Evolutionary conservation across 2,888 invertebrate genomes (phyloP), one percentile per base, ranked within the genome.

Genomic region (Cetonia aurata): DNA sequence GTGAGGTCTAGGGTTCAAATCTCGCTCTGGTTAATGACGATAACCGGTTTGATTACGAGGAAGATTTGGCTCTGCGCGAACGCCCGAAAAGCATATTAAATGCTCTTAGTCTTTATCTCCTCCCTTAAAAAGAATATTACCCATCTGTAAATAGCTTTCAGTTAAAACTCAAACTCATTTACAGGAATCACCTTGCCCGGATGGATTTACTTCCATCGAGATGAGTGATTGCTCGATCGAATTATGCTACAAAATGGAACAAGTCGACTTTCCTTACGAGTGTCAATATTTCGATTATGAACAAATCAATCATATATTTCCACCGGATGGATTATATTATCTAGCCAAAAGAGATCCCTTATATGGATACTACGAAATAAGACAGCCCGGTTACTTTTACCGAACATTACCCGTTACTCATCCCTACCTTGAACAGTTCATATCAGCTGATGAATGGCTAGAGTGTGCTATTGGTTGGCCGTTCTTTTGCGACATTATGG

Each of bases 291-390:
- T 50, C 1, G 62, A 65, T 15, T 65, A 65, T 15, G 50, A 15
- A 1, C 33, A 65, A 50, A 12, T 65, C 12, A 13, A 6, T 6
- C 17, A 50, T 15, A 50, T 19, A 15, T 37, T 33, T 17, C 50
- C 33, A 10, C 12, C 25, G 0, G 12, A 31, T 6, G 50, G 62
- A 10, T 0, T n/a, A 2, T n/a, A 37, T 12, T 50, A 46, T 19
- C 0, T 65, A 17, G 19, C 19, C 1, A 33, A 65, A n/a, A 48
- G 19, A 15, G 15, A 65, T 37, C 12, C 62, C 10, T 13, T 50
- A 6, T 50, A 65, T 17, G 62, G 62, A 9, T 65, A 65, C 15
- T 65, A 50, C 41, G 62, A 65, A 65, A 33, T 65, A 13, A 37
- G 10, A 0, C 15, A 50, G 17, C 62, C 62, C 0, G 62, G 62